Percentiles rank a stretch among this genome's conserved stretches.
Conservation (phyloP, 2,113 vertebrate species). For the Spea multiplicata region DNA sequence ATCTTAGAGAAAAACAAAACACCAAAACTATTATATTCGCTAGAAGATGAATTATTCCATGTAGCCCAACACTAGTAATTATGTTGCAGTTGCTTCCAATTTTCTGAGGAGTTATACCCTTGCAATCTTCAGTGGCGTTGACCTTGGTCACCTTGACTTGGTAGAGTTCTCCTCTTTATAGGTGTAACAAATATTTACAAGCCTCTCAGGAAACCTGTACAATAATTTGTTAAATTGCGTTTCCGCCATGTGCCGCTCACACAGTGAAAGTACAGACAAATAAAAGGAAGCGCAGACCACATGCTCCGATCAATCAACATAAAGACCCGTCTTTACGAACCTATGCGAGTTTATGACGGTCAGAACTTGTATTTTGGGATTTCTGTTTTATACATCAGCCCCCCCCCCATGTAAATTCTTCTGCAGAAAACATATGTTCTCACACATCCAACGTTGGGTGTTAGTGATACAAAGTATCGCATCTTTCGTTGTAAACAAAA, state of each 20-base stretch:
- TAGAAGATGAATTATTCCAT: not conserved
- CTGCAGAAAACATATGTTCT: no score
- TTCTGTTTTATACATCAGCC: no score
- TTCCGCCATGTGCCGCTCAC: not conserved
- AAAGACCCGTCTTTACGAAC: no score
- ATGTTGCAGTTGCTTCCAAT: not conserved
- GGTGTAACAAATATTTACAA: constrained; percentile 6
- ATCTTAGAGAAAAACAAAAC: no score
- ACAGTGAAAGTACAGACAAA: not conserved
- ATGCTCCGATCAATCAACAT: not conserved
- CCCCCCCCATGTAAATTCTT: no score
- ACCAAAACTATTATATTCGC: no score
- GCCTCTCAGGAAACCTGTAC: not conserved
- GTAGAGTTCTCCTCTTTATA: not conserved
- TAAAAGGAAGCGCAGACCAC: not conserved
- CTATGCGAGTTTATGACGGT: no score
- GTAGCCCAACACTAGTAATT: not conserved
- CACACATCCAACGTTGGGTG: no score
- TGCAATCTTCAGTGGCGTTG: not conserved
- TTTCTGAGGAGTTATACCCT: not conserved
- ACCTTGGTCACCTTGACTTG: not conserved
- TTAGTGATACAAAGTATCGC: no score
- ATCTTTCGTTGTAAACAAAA: no score
- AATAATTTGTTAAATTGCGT: not conserved
- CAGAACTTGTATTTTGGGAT: no score